Evolutionary conservation across 2,888 invertebrate species (phyloP), one percentile per base, ranked within the genome.

Genomic region (Balanococcus diminutus): DNA sequence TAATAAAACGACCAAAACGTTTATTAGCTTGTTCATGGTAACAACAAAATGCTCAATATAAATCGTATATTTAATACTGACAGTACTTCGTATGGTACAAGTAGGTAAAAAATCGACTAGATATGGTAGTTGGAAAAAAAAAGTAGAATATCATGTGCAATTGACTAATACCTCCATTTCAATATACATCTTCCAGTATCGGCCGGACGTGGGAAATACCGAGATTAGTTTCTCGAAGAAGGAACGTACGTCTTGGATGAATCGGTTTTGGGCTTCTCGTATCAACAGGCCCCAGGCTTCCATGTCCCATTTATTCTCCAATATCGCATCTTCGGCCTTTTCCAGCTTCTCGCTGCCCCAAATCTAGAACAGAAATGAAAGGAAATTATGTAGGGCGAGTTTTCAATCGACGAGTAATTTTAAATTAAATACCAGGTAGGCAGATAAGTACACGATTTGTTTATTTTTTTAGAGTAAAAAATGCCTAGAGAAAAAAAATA

Each of bases 181-280:
- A 88, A 98, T 98, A 91, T 98, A 99, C 88, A 98, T 96, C 91
- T 98, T 98, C 99, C 99, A 99, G 90, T 96, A 99, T 86, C 98
- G 93, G 1, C 99, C 99, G 5, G 98, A 96, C 46, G 97, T 98
- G 0, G 99, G 98, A 89, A 99, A 99, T 6, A 97, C 96, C 0
- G 93, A 91, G 0, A 99, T 96, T n/a, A 99, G 92, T 88, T 96
- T 95, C 90, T 99, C 99, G 89, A 98, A 99, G 88, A 98, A 93
- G 0, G 94, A 92, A 81, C 99, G 92, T 5, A 98, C 97, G 90
- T 98, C 97, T 86, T 96, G 96, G 82, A 96, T 95, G 87, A 94
- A 93, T 87, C 96, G 92, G 0, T 93, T 94, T 89, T 98, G 98
- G 0, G 97, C 96, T 91, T 99, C 99, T 86, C 98, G 92, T 82